phyloP scores from a whole-genome alignment of 2,797 vertebrate species.

The Rallus crepitans region DNA sequence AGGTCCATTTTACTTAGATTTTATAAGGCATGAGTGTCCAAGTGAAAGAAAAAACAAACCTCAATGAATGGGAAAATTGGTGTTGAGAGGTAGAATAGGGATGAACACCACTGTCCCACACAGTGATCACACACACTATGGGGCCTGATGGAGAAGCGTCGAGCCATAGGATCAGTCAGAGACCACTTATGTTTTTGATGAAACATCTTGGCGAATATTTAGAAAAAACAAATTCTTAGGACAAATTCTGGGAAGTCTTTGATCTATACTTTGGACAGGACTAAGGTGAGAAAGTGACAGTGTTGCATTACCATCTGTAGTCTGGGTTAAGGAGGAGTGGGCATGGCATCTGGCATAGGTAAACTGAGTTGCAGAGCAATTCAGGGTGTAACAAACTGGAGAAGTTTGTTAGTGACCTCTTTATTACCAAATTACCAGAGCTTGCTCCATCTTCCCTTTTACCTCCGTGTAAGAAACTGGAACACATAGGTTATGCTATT shows the following conservation, averaged over 20 bases:
- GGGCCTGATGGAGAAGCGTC: background rate
- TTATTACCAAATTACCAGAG: background rate
- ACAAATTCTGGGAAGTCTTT: background rate
- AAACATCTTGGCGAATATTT: background rate
- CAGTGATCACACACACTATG: background rate
- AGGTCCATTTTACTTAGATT: background rate
- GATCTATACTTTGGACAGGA: background rate
- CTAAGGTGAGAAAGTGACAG: background rate
- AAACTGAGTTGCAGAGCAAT: background rate
- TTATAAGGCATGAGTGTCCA: background rate
- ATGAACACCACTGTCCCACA: rapidly evolving
- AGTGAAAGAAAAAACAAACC: background rate
- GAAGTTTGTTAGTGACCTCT: background rate
- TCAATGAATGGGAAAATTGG: background rate
- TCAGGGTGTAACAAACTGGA: background rate
- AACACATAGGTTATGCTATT: background rate
- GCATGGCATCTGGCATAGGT: background rate
- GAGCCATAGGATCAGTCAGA: background rate
- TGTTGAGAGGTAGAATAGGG: background rate
- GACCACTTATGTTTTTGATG: background rate
- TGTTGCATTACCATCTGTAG: background rate
- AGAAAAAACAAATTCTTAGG: background rate
- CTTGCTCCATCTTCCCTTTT: background rate
- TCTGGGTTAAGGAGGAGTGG: background rate
- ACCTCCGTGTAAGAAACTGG: rapidly evolving